These are phyloP conservation scores for Drosophila quadrilineata DNA, from an alignment of 1,140 invertebrate genomes.

Conservation along the genomic window DNA sequence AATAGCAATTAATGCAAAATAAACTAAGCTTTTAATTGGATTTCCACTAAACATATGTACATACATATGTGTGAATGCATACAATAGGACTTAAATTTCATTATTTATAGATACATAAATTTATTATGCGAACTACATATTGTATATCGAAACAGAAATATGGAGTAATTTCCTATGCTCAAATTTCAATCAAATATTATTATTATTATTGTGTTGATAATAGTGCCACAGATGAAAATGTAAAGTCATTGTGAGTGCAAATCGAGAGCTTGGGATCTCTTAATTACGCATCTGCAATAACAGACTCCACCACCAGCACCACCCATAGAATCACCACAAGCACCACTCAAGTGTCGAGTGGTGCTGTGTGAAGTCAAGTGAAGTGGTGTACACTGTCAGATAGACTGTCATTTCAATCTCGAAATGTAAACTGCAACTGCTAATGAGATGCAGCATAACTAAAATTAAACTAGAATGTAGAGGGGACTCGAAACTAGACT, in stretches of 20 bases:
- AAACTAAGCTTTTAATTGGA: not conserved
- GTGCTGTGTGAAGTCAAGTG: not conserved
- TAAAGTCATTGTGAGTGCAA: not conserved
- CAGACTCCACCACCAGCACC: too few relatives aligned
- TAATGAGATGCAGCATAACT: conserved; percentile 21
- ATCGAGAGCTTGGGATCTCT: not conserved
- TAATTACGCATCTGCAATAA: conserved; percentile 4
- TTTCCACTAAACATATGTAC: not conserved
- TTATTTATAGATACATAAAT: too few relatives aligned
- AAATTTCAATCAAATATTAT: too few relatives aligned
- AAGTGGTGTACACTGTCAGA: not conserved
- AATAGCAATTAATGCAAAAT: too few relatives aligned
- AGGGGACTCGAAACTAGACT: not conserved
- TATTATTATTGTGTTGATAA: too few relatives aligned
- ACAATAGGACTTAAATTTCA: too few relatives aligned
- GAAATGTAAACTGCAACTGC: conserved; percentile 9
- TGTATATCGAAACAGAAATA: too few relatives aligned
- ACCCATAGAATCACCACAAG: too few relatives aligned
- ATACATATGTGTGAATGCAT: too few relatives aligned
- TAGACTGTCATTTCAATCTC: not conserved
- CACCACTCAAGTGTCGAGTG: conserved; percentile 13
- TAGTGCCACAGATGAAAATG: not conserved
- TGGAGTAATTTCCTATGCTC: not conserved
- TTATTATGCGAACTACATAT: too few relatives aligned
- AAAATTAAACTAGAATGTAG: not conserved